phyloP scores from a whole-genome alignment of 2,113 vertebrate species.

The Tapirus terrestris region DNA sequence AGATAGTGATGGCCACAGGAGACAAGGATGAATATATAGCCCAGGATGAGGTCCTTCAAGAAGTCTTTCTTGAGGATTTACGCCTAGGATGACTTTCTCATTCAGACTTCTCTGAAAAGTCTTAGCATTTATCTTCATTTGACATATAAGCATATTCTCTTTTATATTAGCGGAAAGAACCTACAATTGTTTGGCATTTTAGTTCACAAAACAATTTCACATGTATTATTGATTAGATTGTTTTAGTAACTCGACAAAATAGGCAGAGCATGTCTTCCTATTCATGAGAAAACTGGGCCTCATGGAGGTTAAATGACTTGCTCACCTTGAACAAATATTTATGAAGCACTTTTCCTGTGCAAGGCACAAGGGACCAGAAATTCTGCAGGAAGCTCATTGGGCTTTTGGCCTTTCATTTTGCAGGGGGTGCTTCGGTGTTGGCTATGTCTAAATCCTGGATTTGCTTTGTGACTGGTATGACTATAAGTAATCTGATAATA shows the following conservation, averaged over 20 bases:
- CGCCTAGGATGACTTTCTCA: not conserved
- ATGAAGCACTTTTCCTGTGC: not conserved
- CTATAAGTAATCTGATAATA: not conserved
- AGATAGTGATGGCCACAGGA: not conserved
- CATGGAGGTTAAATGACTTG: not conserved
- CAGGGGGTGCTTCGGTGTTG: not conserved
- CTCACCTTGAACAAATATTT: constrained; percentile 36
- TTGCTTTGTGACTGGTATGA: not conserved
- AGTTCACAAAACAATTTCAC: constrained; percentile 30
- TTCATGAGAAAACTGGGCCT: not conserved
- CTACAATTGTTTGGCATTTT: constrained; percentile 48
- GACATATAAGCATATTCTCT: constrained; percentile 6
- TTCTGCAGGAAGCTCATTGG: not conserved
- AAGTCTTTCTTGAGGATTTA: not conserved
- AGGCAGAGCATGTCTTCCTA: not conserved
- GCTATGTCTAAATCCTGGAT: not conserved
- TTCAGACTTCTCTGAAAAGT: not conserved
- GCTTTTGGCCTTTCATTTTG: not conserved
- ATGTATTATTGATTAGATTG: constrained; percentile 48
- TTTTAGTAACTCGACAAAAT: not conserved
- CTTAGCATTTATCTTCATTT: constrained; percentile 35
- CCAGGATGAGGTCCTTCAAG: not conserved
- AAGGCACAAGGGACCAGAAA: not conserved
- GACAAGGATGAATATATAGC: not conserved
- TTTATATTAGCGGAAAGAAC: constrained; percentile 9